phyloP scores from a whole-genome alignment of 2,888 invertebrate species.

The Diabrotica balteata region DNA sequence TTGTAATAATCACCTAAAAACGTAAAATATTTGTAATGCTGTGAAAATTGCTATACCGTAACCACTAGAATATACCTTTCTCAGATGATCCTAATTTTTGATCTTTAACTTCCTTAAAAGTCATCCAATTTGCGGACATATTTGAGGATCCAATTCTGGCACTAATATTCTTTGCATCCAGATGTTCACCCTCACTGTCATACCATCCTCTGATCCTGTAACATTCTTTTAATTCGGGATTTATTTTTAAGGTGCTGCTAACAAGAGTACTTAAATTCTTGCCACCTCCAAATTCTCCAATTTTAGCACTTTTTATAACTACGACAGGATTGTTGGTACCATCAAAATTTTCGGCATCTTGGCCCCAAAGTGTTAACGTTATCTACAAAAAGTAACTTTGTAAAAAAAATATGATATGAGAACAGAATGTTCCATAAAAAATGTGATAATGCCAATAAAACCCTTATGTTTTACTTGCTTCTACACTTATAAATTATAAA shows the following conservation, averaged over 20 bases:
- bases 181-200: conserved; percentile 75
- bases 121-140: conserved; percentile 71
- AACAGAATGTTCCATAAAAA: conserved; percentile 12
- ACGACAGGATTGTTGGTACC: conserved; percentile 80
- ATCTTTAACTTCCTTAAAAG: conserved; percentile 76
- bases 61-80: conserved; percentile 59
- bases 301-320: conserved; percentile 81
- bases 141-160: conserved; percentile 52
- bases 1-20: conserved; percentile 76
- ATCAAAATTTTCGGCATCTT: conserved; percentile 85
- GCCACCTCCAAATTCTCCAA: conserved; percentile 88
- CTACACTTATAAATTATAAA: no score
- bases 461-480: no score
- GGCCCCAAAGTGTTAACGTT: conserved; percentile 90
- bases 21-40: neutral
- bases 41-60: no score
- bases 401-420: neutral
- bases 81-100: conserved; percentile 77
- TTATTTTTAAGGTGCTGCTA: conserved; percentile 74
- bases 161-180: conserved; percentile 71
- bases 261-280: conserved; percentile 69
- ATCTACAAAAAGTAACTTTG: conserved; percentile 62
- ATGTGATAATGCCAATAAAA: neutral
- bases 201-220: conserved; percentile 91
- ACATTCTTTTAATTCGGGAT: conserved; percentile 90